phyloP scores from a whole-genome alignment of 30 jellyfish, hydroid and myxozoan genomes.

The Cassiopea xamachana region DNA sequence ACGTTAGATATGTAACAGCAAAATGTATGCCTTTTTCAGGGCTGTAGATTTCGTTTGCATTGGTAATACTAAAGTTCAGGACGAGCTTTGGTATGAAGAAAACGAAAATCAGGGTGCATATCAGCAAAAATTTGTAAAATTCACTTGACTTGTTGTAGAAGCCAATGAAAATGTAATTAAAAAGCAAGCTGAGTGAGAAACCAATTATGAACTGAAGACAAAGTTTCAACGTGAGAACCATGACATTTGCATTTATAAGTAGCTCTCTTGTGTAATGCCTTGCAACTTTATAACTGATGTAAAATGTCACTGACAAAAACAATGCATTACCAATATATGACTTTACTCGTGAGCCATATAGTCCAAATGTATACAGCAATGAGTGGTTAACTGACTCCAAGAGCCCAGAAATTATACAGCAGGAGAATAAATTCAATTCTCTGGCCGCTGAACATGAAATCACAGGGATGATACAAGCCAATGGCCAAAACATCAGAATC shows the following conservation, averaged over 20 bases:
- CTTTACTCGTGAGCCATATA: not conserved
- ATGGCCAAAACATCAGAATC: not conserved
- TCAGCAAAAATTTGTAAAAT: not conserved
- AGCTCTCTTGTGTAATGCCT: not conserved
- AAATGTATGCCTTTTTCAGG: not conserved
- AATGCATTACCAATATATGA: not conserved
- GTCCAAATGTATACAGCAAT: not conserved
- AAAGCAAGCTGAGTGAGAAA: not conserved
- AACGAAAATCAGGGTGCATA: not conserved
- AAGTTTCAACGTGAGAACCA: not conserved
- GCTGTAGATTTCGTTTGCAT: not conserved
- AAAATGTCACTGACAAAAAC: not conserved
- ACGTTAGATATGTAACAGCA: not conserved
- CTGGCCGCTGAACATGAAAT: not conserved
- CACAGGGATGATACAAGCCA: not conserved
- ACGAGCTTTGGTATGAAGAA: not conserved
- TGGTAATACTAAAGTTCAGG: not conserved
- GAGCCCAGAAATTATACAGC: not conserved
- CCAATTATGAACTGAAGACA: not conserved
- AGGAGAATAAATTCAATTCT: not conserved
- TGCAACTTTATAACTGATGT: not conserved
- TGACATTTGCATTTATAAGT: not conserved
- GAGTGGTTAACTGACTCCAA: not conserved
- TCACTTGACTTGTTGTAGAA: not conserved
- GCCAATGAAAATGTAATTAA: not conserved